A percentile compares a stretch with the other conserved stretches of the same genome.
These are phyloP conservation scores for Dinoponera quadriceps DNA, from an alignment of 1,140 invertebrate species.

Conservation along the genomic window DNA sequence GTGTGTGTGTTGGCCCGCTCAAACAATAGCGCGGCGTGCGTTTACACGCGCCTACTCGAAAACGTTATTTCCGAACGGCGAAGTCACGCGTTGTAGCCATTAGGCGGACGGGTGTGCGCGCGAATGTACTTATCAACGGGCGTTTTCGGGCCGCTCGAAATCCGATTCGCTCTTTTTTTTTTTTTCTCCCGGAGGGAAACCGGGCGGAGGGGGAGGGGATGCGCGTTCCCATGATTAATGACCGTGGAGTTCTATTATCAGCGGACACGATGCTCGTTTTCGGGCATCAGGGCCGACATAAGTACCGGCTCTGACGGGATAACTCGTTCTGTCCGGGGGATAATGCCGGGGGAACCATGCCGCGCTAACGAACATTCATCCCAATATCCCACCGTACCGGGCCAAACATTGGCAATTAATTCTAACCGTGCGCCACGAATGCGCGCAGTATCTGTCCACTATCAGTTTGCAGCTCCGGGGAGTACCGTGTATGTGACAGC, in stretches of 20 bases:
- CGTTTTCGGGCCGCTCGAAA: constrained; percentile 48
- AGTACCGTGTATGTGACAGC: constrained; percentile 79
- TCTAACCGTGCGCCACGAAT: constrained; percentile 77
- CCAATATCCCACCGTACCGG: constrained; percentile 74
- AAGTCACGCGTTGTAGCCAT: constrained; percentile 37
- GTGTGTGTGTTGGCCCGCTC: constrained; percentile 18
- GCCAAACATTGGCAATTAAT: constrained; percentile 81
- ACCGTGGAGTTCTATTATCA: constrained; percentile 60
- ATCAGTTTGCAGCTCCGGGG: constrained; percentile 77
- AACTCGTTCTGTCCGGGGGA: constrained; percentile 65
- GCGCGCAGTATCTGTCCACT: constrained; percentile 79
- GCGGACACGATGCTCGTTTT: constrained; percentile 63
- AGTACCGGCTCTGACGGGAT: constrained; percentile 70
- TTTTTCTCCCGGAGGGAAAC: constrained; percentile 30
- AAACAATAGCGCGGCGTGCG: constrained; percentile 24
- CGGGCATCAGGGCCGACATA: constrained; percentile 65
- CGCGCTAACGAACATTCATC: constrained; percentile 77
- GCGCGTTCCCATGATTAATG: constrained; percentile 64
- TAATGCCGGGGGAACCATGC: constrained; percentile 64
- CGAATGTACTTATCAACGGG: constrained; percentile 33
- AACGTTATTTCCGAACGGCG: constrained; percentile 34
- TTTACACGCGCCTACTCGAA: constrained; percentile 31
- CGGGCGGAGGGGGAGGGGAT: neutral
- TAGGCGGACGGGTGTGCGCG: constrained; percentile 15
- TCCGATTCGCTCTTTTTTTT: constrained; percentile 29